Conservation (phyloP, 2,888 invertebrate species). For the Drosophila fungiperda region DNA sequence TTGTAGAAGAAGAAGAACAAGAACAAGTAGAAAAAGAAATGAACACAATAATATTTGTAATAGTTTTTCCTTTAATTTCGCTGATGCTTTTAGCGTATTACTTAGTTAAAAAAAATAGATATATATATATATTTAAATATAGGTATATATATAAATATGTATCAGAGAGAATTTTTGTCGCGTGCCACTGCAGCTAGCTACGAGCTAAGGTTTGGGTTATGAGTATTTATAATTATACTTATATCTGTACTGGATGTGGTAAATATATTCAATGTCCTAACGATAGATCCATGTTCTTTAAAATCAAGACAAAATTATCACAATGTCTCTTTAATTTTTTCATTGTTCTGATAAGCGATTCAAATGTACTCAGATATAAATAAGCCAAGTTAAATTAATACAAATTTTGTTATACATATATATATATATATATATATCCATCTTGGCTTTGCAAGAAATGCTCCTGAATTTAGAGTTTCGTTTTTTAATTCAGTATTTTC, state of each 20-base stretch:
- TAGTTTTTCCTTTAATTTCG: slow-evolving; percentile 49
- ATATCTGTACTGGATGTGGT: not conserved
- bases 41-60: slow-evolving; percentile 20
- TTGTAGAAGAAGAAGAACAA: not conserved
- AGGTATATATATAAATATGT: slow-evolving; percentile 3
- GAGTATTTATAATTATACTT: not conserved
- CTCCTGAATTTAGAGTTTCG: not conserved
- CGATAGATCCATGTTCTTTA: not conserved
- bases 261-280: not conserved
- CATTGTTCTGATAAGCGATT: not conserved
- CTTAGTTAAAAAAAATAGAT: slow-evolving; percentile 27
- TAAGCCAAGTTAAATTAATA: not conserved
- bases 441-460: not conserved
- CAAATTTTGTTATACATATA: not conserved
- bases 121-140: not conserved
- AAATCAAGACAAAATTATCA: not conserved
- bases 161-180: not conserved
- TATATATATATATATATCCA: not conserved
- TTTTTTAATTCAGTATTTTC: not conserved
- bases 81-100: slow-evolving; percentile 37
- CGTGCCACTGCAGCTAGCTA: not conserved
- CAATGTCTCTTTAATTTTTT: not conserved
- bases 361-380: not conserved
- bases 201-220: not conserved
- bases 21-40: not conserved